These are phyloP conservation scores for Amyelois transitella DNA, from an alignment of 1,140 invertebrate genomes.

Conservation along the genomic window DNA sequence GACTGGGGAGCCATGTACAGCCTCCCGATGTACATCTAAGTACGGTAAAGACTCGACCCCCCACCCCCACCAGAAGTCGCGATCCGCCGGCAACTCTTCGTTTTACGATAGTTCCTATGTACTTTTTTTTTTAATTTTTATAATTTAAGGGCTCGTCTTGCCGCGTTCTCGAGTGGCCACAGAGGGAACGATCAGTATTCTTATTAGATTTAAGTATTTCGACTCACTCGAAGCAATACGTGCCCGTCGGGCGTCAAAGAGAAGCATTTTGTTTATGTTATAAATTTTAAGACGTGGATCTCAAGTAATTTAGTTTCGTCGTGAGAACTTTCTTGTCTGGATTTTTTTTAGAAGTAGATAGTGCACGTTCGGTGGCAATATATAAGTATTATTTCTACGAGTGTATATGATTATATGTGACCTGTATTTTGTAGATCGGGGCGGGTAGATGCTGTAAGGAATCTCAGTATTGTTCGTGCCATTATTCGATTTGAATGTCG, in stretches of 20 bases:
- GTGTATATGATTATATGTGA: constrained; percentile 54
- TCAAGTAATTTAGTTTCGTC: constrained; percentile 66
- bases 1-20: constrained; percentile 93
- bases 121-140: constrained; percentile 14
- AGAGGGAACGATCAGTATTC: constrained; percentile 38
- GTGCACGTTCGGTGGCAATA: constrained; percentile 56
- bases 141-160: constrained; percentile 36
- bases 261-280: constrained; percentile 36
- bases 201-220: constrained; percentile 22
- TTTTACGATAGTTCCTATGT: constrained; percentile 57
- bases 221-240: constrained; percentile 39
- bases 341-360: constrained; percentile 27
- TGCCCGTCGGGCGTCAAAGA: constrained; percentile 32
- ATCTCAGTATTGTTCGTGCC: constrained; percentile 31
- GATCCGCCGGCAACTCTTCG: constrained; percentile 26
- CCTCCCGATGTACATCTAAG: constrained; percentile 92
- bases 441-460: background rate
- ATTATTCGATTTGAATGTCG: constrained; percentile 17
- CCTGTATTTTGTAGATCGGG: constrained; percentile 39
- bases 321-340: constrained; percentile 9
- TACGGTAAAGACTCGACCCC: constrained; percentile 11
- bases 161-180: constrained; percentile 19
- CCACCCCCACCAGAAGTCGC: constrained; percentile 29
- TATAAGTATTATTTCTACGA: constrained; percentile 39
- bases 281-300: constrained; percentile 53